phyloP scores from a whole-genome alignment of 23 tunicate species.

The Ascidia mentula region DNA sequence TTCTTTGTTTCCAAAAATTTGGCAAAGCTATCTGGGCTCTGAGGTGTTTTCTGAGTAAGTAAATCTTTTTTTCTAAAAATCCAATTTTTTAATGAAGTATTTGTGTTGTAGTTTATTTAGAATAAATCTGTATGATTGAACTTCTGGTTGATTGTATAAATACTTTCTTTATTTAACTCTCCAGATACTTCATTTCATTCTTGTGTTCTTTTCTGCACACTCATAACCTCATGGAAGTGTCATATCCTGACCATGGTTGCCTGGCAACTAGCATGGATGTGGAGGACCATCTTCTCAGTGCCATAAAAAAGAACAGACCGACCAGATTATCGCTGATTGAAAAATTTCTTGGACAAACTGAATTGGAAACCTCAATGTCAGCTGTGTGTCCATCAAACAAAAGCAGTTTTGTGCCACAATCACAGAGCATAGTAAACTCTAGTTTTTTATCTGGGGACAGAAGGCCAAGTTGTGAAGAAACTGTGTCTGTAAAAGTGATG shows the following conservation, averaged over 20 bases:
- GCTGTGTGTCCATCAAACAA: background rate
- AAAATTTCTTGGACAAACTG: background rate
- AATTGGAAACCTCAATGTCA: background rate
- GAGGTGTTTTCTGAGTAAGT: background rate
- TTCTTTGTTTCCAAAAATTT: background rate
- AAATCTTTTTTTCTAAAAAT: background rate
- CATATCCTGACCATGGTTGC: background rate
- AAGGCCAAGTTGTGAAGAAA: background rate
- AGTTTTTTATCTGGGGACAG: background rate
- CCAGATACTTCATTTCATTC: background rate
- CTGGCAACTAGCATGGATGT: background rate
- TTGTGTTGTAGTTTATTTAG: too few relatives aligned
- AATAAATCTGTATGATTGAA: background rate
- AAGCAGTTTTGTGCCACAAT: background rate
- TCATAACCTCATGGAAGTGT: background rate
- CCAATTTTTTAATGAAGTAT: background rate
- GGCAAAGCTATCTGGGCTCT: background rate
- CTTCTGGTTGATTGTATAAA: background rate
- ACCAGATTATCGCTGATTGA: background rate
- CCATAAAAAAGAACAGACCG: background rate
- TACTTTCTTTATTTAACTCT: background rate
- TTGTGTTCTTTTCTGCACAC: background rate
- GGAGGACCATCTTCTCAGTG: background rate
- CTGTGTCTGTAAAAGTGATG: background rate
- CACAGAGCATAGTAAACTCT: background rate